Evolutionary conservation across 2,797 vertebrate species (phyloP), one percentile per base, ranked within the genome.

Genomic region (Acipenser oxyrinchus): DNA sequence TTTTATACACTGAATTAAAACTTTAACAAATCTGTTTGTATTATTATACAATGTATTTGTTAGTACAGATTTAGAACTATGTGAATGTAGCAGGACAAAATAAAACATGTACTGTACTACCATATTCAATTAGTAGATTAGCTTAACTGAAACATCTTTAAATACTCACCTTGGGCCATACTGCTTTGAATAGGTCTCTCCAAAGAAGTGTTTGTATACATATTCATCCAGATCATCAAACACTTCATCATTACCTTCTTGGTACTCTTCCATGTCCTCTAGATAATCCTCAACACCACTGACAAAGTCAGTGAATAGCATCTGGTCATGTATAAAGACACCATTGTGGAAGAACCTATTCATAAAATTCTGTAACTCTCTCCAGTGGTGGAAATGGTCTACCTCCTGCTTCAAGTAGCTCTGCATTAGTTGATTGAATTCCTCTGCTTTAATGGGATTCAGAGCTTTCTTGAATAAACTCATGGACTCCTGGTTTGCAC

Each of bases 251-350:
- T 88, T 77, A 6, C 79, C 81, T 23, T 84, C 80, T 55, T 87
- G 90, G 76, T 97, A 94, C 68, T 94, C 91, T 50, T 90, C 84
- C 82, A 97, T 90, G 75, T 92, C 87, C 68, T 82, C 88, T 71
- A 99, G 89, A 74, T 95, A 97, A 77, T 91, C 86, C 72, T 95
- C 93, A 71, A 99, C 87, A 10, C 91, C 88, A 6, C 88, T 92
- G 48, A 99, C 91, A 74, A 99, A 97, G 86, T 98, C 95, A 1
- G 93, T 91, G 81, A 99, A 99, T 66, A 94, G 87, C 94, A 97
- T 97, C 83, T 89, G 93, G 76, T 97, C 93, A 0, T 98, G 95
- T 80, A 95, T 92, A 79, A 99, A 99, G 67, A 97, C 18, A 0
- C 95, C 94, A 4, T 99, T 90, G 55, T 82, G 88, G 79, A 98